Percentiles rank a stretch among this genome's conserved stretches.
Conservation (phyloP, 1,140 invertebrate species). For the Tetraneura akinire region DNA sequence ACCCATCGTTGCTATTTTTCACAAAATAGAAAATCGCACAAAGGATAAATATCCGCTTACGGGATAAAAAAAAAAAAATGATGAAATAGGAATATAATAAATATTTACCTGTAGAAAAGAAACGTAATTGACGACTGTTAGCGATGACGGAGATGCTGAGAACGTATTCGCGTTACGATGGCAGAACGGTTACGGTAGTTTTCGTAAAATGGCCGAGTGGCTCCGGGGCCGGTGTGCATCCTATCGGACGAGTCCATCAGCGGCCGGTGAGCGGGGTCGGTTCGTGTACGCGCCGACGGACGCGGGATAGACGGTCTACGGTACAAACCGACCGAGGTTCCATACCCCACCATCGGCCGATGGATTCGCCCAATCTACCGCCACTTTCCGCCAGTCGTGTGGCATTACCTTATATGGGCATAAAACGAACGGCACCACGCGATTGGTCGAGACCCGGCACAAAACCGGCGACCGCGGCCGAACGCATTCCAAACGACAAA, state of each 20-base stretch:
- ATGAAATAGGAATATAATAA: neutral
- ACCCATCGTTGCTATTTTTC: neutral
- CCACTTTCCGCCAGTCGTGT: constrained; percentile 60
- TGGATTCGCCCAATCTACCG: constrained; percentile 55
- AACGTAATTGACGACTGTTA: neutral
- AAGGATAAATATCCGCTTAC: neutral
- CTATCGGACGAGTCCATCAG: constrained; percentile 34
- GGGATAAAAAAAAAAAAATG: neutral
- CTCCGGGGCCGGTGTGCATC: constrained; percentile 37
- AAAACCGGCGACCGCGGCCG: constrained; percentile 42
- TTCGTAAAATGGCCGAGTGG: constrained; percentile 41
- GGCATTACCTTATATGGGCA: constrained; percentile 78
- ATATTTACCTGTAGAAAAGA: neutral
- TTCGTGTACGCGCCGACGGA: neutral
- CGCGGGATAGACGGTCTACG: neutral
- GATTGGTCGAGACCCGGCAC: constrained; percentile 64
- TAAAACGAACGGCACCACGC: constrained; percentile 66
- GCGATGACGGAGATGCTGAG: neutral
- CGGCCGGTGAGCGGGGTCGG: neutral
- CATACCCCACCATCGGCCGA: neutral
- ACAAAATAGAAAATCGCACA: too few relatives aligned
- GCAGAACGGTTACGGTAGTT: constrained; percentile 37
- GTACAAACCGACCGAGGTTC: neutral
- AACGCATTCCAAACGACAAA: constrained; percentile 35
- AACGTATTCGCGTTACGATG: neutral